Conservation (phyloP, 2,113 vertebrate genomes). For the Triplophysa rosa region DNA sequence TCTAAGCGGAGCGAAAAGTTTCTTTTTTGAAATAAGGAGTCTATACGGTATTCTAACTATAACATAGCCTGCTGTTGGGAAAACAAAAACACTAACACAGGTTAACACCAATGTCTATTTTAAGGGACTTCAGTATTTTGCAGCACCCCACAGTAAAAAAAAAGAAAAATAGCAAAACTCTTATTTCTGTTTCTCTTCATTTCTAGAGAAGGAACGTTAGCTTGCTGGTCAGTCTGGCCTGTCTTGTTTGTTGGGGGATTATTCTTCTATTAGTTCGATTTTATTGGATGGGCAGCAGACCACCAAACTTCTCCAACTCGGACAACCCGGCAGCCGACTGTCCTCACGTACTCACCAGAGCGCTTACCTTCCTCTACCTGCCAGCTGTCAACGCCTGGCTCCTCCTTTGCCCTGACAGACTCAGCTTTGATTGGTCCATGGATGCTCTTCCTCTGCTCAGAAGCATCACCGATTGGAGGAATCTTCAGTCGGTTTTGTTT, state of each 20-base stretch:
- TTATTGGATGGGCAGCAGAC: constrained; percentile 99
- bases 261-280: constrained; percentile 84
- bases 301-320: constrained; percentile 98
- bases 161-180: too few relatives aligned
- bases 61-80: background rate
- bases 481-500: constrained; percentile 84
- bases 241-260: constrained; percentile 86
- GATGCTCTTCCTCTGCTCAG: constrained; percentile 92
- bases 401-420: constrained; percentile 91
- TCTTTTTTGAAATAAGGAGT: too few relatives aligned
- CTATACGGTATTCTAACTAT: too few relatives aligned
- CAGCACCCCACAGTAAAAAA: background rate
- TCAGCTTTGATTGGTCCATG: constrained; percentile 99
- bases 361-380: constrained; percentile 89
- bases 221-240: constrained; percentile 83
- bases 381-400: constrained; percentile 93
- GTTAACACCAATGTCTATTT: background rate
- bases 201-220: constrained; percentile 82
- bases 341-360: constrained; percentile 81
- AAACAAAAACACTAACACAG: background rate
- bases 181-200: background rate
- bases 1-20: background rate
- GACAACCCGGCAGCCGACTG: constrained; percentile 97
- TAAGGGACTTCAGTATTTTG: too few relatives aligned
- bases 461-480: constrained; percentile 85